Conservation (phyloP, 2,888 invertebrate species). For the Thereva unica region DNA sequence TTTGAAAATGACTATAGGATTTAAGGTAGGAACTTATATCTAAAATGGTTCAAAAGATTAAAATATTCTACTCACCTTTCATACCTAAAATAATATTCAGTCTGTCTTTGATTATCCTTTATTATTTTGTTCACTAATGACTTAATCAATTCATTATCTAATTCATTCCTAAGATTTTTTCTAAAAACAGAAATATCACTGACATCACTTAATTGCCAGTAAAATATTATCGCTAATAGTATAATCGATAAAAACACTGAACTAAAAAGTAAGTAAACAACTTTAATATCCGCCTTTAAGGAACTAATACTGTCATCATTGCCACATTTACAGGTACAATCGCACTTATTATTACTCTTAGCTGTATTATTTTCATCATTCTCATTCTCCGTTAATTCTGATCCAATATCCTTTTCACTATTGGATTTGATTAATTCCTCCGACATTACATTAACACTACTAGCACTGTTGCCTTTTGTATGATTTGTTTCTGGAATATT, state of each 20-base stretch:
- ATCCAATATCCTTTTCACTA: too few relatives aligned
- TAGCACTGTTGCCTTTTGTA: not conserved
- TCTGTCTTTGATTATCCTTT: slow-evolving; percentile 37
- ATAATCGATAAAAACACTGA: slow-evolving; percentile 51
- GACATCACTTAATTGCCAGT: slow-evolving; percentile 47
- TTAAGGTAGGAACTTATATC: not conserved
- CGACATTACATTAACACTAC: too few relatives aligned
- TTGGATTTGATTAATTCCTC: too few relatives aligned
- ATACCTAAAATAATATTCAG: slow-evolving; percentile 39
- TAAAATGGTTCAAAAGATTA: not conserved
- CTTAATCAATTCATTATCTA: slow-evolving; percentile 33
- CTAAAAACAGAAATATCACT: slow-evolving; percentile 35
- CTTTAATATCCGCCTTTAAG: slow-evolving; percentile 39
- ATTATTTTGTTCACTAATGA: slow-evolving; percentile 35
- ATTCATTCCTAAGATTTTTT: slow-evolving; percentile 36
- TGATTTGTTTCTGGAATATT: not conserved
- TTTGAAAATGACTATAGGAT: not conserved
- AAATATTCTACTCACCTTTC: slow-evolving; percentile 36
- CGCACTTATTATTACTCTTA: slow-evolving; percentile 23
- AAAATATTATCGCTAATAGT: slow-evolving; percentile 51
- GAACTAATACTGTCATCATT: not conserved
- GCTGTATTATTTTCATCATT: slow-evolving; percentile 1
- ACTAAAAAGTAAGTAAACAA: slow-evolving; percentile 51
- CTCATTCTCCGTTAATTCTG: slow-evolving; percentile 6
- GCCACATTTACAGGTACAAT: slow-evolving; percentile 14